Base-by-base conservation (phyloP, 2,797 vertebrate genomes). In the Pipistrellus nathusii region DNA sequence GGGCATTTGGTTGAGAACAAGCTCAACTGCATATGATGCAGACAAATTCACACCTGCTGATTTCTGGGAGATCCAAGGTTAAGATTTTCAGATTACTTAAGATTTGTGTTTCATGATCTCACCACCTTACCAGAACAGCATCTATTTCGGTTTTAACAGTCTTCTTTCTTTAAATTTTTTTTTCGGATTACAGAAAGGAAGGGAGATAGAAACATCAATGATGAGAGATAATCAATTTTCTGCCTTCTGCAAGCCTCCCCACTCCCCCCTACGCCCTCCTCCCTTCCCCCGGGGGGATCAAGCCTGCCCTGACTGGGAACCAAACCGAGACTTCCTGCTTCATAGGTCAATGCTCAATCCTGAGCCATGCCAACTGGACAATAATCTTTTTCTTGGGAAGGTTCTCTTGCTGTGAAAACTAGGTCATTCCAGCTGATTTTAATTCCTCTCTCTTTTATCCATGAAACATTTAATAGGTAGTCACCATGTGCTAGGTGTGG, bases 141-240 rank as follows among this genome's bases (percentile, higher is more conserved):
- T 66, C 23, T 80, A 30, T 57, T 44, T 85, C 88, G 48, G 55
- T 85, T 86, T 81, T n/a, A 83, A 84, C 27, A 46, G 71, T 73
- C 25, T 30, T 46, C 41, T 73, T 73, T 73, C 55, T 41, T 41
- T 41, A 41, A 41, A 41, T 5, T 35, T 35, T 35, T 57, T 57
- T 59, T 59, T 59, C 57, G 27, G 57, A 25, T 59, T 59, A 27
- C 57, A 59, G 57, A 59, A 1, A 59, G 57, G 25, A 59, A 27
- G 57, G 25, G 57, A 59, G 11, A 27, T 13, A 27, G 57, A 27
- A 27, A 59, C 57, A 12, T 59, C 25, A 59, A 59, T 27, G 57
- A 27, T 59, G 57, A 59, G 57, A 59, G 57, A 59, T 59, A 59
- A 59, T 59, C 25, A 59, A 27, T 59, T 11, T 2, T 2, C 25